Base-by-base conservation (phyloP, 1,140 invertebrate genomes). In the Drosophila tristis region DNA sequence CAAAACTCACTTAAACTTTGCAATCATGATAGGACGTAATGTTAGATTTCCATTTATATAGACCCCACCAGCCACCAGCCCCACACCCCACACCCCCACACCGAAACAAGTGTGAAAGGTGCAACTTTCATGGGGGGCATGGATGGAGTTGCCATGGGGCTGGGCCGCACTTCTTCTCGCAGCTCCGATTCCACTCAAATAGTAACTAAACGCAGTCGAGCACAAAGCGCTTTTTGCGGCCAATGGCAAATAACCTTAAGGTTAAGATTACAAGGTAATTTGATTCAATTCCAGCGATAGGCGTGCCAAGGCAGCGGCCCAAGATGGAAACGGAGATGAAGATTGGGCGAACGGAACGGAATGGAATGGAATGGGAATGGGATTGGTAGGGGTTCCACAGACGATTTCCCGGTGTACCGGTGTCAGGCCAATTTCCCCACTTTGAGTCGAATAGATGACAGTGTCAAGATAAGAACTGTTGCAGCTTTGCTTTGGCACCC, bases 231-330 rank as follows among this genome's bases (percentile, higher is more conserved):
- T 86, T 82, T 90, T 86, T 90, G 77, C 57, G 77, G 80, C 74
- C 87, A 86, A 74, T 78, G 75, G 82, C 87, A 91, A 91, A 91
- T 91, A 91, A 90, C 90, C 86, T 91, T 90, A 91, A 91, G 90
- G 90, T 91, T 91, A 91, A 91, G 90, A 91, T 91, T 91, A 91
- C 90, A 91, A 91, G 90, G 90, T 91, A 91, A 91, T 91, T 91
- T 91, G 90, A 91, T 91, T 91, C 90, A 91, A 91, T 91, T 91
- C 90, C 73, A 86, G 65, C 82, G 90, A 91, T 91, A 91, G 90
- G 85, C 85, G 84, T 86, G 82, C 82, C 82, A 87, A 86, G 74
- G 74, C 74, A 77, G 45, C 74, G 74, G 57, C 72, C 62, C 43
- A 23, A 59, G 54, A 66, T 66, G 62, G 71, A 51, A 53, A 23